Evolutionary conservation across 2,113 vertebrate species (phyloP), one percentile per base, ranked within the genome.

Genomic region (Xerus inauris): DNA sequence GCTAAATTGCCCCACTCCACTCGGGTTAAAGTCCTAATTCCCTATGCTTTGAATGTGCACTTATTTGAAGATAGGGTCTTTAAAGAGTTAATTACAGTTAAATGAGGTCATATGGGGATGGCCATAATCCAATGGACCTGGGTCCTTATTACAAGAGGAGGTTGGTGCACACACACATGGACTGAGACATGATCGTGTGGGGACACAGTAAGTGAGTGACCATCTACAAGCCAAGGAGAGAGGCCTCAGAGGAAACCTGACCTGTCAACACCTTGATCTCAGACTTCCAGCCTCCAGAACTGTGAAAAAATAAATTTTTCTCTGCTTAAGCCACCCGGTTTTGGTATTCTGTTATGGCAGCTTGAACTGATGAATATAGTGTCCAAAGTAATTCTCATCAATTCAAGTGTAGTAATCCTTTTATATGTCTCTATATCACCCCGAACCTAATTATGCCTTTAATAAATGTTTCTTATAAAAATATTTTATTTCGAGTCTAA

Each of bases 401-500:
- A 24, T 42, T 83, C 79, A 86, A 57, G 47, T 8, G 67, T 28
- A 80, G 69, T 64, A 30, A 64, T 75, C 17, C 4, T 84, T 97
- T 94, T 35, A 65, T 62, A 11, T 81, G 19, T 82, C 13, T 91
- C 42, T 30, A 2, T 65, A 75, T 90, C 73, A 54, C 28, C 19
- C 77, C 30, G 11, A 10, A 40, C n/a, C 79, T 94, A 45, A 20
- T 71, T 86, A 95, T 72, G 75, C 40, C n/a, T 92, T 92, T 96
- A 93, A 79, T 93, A 62, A 49, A 62, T 69, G 8, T 76, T 95
- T 75, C 84, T 94, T 89, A 88, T 90, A 95, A 94, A 96, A 90
- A 90, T 79, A 65, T 89, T 95, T 91, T 93, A 87, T 94, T 93
- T 97, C 54, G 87, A 22, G 64, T 80, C 73, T 71, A 92, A 96